Conservation (phyloP, 1,140 invertebrate genomes). For the Zaprionus camerounensis region DNA sequence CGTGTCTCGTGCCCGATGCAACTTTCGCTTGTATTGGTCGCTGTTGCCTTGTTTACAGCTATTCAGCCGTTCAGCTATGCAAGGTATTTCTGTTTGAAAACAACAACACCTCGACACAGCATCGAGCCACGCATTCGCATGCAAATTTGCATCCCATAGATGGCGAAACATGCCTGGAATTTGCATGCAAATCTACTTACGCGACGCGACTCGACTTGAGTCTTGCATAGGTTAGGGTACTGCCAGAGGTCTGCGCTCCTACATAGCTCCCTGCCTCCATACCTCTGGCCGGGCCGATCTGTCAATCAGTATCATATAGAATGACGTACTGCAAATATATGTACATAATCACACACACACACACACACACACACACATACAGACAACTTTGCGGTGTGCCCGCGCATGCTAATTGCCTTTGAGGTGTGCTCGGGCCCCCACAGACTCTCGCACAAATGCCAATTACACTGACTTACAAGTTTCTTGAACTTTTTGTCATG, state of each 20-base stretch:
- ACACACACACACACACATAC: neutral
- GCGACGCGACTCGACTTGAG: neutral
- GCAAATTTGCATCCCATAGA: constrained; percentile 32
- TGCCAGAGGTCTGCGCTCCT: constrained; percentile 5
- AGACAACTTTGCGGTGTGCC: constrained; percentile 17
- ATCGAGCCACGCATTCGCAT: constrained; percentile 25
- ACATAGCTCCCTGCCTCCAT: neutral
- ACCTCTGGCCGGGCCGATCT: constrained; percentile 21
- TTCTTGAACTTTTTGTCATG: constrained; percentile 1
- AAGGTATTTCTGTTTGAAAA: constrained; percentile 39
- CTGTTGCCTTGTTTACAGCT: constrained; percentile 15
- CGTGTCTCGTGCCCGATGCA: constrained; percentile 7
- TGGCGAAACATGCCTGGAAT: constrained; percentile 36
- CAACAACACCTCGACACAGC: constrained; percentile 12
- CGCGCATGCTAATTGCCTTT: constrained; percentile 38
- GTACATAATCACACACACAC: constrained; percentile 19
- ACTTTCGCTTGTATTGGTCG: constrained; percentile 47
- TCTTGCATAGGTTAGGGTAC: constrained; percentile 3
- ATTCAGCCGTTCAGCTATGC: constrained; percentile 20
- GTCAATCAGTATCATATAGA: constrained; percentile 38
- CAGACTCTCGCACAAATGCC: constrained; percentile 1
- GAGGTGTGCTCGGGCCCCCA: constrained; percentile 31
- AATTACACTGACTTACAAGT: constrained; percentile 8
- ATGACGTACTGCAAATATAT: constrained; percentile 32
- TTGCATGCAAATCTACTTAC: constrained; percentile 44